Percentiles rank a stretch among this genome's conserved stretches.
These are phyloP conservation scores for Pelecanus crispus DNA, from an alignment of 2,113 vertebrate species.

Conservation along the genomic window DNA sequence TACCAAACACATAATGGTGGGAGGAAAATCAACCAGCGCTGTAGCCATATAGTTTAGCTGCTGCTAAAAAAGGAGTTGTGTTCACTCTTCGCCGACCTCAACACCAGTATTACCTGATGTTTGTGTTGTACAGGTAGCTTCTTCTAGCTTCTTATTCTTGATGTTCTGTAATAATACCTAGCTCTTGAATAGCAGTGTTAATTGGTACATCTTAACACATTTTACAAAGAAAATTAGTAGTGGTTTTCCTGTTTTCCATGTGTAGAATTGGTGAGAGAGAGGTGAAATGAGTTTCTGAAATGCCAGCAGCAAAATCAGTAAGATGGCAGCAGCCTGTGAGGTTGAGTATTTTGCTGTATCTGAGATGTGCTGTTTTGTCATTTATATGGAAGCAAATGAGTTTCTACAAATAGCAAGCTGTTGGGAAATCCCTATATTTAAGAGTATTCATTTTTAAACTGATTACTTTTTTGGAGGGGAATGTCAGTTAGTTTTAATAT, in stretches of 20 bases:
- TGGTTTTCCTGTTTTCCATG: not conserved
- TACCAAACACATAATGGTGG: not conserved
- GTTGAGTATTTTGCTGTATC: not conserved
- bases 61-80: not conserved
- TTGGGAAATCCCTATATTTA: not conserved
- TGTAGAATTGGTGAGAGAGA: not conserved
- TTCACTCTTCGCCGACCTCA: not conserved
- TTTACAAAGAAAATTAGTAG: not conserved
- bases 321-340: not conserved
- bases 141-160: not conserved
- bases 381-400: not conserved
- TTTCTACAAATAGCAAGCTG: not conserved
- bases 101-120: not conserved
- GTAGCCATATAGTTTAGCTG: not conserved
- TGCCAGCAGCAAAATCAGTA: not conserved
- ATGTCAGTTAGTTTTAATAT: not conserved
- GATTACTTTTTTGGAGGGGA: not conserved
- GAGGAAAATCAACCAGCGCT: not conserved
- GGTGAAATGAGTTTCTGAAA: not conserved
- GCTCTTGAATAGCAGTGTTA: not conserved
- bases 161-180: not conserved
- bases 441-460: not conserved
- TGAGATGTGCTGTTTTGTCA: not conserved
- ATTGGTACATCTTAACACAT: not conserved
- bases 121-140: not conserved